phyloP scores from a whole-genome alignment of 2,797 vertebrate species.

The Etheostoma perlongum region DNA sequence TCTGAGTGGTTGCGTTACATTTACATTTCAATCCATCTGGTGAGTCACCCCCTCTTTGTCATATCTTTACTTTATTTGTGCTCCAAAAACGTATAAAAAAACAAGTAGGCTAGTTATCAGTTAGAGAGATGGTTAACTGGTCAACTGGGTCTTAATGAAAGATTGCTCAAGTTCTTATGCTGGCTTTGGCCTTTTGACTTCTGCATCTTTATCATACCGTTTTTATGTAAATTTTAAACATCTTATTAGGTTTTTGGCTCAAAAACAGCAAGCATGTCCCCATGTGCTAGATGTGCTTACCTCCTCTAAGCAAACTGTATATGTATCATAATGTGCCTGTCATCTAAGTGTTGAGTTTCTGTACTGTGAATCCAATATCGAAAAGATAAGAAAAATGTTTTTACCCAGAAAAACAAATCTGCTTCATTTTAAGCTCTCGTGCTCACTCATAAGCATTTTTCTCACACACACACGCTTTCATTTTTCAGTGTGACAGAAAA shows the following conservation, averaged over 20 bases:
- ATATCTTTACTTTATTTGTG: neutral
- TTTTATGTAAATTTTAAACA: neutral
- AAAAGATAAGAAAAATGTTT: constrained; percentile 8
- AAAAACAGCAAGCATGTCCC: neutral
- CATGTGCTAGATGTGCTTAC: neutral
- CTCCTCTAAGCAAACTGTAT: neutral
- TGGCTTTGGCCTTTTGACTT: neutral
- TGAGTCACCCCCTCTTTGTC: too few relatives aligned
- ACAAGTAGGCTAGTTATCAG: neutral
- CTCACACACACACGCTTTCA: neutral
- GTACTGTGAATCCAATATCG: neutral
- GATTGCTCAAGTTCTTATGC: too few relatives aligned
- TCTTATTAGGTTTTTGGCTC: neutral
- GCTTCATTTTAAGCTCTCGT: constrained; percentile 11
- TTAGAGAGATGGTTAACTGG: neutral
- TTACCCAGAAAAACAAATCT: neutral
- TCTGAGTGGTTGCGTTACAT: neutral
- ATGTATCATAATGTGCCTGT: neutral
- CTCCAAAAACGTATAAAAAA: neutral
- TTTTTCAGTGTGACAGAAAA: constrained; percentile 14
- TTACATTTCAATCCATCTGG: neutral
- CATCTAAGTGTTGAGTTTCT: neutral
- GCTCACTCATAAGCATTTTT: neutral
- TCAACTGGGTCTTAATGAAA: too few relatives aligned
- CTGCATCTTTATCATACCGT: neutral